Conservation (phyloP, 2,113 vertebrate genomes). For the Deroptyus accipitrinus region DNA sequence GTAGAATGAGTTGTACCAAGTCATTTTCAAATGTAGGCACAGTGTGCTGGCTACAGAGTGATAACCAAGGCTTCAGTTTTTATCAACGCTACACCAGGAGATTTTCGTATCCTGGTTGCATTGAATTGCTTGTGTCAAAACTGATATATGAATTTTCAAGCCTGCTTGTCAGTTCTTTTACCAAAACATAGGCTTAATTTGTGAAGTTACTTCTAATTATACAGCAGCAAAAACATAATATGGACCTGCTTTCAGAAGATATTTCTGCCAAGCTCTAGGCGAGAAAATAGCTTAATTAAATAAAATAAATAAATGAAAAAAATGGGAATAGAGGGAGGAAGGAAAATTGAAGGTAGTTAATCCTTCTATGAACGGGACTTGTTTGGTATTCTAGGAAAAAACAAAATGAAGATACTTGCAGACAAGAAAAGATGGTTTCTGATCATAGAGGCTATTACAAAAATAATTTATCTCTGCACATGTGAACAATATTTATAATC, state of each 20-base stretch:
- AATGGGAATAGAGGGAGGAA: neutral
- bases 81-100: neutral
- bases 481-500: neutral
- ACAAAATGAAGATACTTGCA: neutral
- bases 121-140: neutral
- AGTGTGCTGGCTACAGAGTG: neutral
- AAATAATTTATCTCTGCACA: neutral
- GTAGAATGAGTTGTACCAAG: neutral
- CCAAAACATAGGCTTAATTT: neutral
- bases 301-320: neutral
- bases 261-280: neutral
- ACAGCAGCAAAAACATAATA: neutral
- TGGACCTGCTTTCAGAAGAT: neutral
- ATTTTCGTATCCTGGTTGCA: neutral
- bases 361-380: neutral
- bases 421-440: neutral
- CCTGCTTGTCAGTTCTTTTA: neutral
- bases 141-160: neutral
- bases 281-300: slow-evolving; percentile 9
- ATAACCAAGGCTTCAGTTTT: neutral
- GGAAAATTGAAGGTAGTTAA: neutral
- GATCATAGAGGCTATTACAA: neutral
- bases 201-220: slow-evolving; percentile 28
- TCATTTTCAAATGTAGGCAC: neutral
- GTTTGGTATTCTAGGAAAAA: neutral